These are phyloP conservation scores for Trididemnum nubilum DNA, from an alignment of 23 tunicate genomes.

Conservation along the genomic window DNA sequence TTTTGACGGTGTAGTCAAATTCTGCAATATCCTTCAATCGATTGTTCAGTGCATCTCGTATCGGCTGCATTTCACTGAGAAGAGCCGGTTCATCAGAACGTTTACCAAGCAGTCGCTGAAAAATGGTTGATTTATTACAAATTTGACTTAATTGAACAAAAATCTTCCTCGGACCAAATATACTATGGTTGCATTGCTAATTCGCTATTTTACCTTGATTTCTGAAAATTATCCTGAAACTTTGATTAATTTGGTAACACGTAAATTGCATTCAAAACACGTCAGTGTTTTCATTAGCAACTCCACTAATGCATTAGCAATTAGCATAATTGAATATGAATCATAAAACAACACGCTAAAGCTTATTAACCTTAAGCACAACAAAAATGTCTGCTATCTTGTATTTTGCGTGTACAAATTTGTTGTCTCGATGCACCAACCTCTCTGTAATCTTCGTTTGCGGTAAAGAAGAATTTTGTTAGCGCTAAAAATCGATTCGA, in stretches of 20 bases:
- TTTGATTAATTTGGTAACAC: background rate
- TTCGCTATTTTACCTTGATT: background rate
- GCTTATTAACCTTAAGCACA: too few relatives aligned
- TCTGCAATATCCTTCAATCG: constrained; percentile 10
- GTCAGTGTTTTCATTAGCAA: too few relatives aligned
- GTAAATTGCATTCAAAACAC: too few relatives aligned
- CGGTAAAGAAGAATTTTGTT: constrained; percentile 62
- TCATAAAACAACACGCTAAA: too few relatives aligned
- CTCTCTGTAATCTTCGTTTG: constrained; percentile 80
- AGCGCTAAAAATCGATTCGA: constrained; percentile 40
- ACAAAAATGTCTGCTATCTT: too few relatives aligned
- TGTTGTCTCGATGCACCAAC: constrained; percentile 25
- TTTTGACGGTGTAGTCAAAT: background rate
- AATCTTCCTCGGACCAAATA: background rate
- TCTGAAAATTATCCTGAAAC: background rate
- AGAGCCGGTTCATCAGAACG: constrained; percentile 22
- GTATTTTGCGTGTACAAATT: too few relatives aligned
- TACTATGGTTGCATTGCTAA: background rate
- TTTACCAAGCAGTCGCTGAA: constrained; percentile 47
- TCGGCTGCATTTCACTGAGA: constrained; percentile 23
- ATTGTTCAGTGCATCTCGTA: constrained; percentile 6
- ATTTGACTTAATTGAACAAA: background rate
- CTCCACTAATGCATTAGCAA: too few relatives aligned
- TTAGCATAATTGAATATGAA: too few relatives aligned
- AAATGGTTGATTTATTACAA: too few relatives aligned